A percentile compares a stretch with the other conserved stretches of the same genome.
phyloP scores from a whole-genome alignment of 2,113 vertebrate genomes.

The Apodemus speciosus region DNA sequence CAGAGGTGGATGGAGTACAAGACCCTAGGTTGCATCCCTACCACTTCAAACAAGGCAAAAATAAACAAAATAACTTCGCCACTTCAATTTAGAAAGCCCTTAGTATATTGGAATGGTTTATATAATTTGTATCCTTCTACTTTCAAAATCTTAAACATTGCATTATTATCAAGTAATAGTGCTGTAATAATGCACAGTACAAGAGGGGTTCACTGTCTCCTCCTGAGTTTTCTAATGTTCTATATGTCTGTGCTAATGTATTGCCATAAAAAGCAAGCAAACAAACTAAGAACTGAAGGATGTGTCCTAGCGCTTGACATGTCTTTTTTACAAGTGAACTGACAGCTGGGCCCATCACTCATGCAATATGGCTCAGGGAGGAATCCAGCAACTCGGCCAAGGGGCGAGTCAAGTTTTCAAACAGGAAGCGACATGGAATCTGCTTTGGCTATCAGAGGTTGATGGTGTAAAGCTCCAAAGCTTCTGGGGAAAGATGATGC shows the following conservation, averaged over 20 bases:
- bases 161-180: slow-evolving; percentile 48
- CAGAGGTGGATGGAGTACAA: background rate
- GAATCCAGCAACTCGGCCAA: slow-evolving; percentile 73
- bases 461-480: slow-evolving; percentile 58
- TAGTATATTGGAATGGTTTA: background rate
- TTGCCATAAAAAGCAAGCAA: background rate
- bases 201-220: background rate
- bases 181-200: background rate
- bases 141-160: slow-evolving; percentile 8
- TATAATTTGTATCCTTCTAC: slow-evolving; percentile 15
- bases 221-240: slow-evolving; percentile 5
- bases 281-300: background rate
- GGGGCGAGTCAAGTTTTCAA: slow-evolving; percentile 69
- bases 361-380: slow-evolving; percentile 58
- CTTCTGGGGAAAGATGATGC: slow-evolving; percentile 67
- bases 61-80: background rate
- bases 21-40: background rate
- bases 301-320: slow-evolving; percentile 5
- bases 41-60: background rate
- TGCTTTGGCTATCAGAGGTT: slow-evolving; percentile 52
- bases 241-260: slow-evolving; percentile 8
- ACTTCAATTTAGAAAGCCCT: slow-evolving; percentile 27
- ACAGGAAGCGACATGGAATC: slow-evolving; percentile 76
- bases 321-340: slow-evolving; percentile 27
- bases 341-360: slow-evolving; percentile 70